Evolutionary conservation across 2,888 invertebrate genomes (phyloP).

Genomic region (Caenorhabditis doughertyi): DNA sequence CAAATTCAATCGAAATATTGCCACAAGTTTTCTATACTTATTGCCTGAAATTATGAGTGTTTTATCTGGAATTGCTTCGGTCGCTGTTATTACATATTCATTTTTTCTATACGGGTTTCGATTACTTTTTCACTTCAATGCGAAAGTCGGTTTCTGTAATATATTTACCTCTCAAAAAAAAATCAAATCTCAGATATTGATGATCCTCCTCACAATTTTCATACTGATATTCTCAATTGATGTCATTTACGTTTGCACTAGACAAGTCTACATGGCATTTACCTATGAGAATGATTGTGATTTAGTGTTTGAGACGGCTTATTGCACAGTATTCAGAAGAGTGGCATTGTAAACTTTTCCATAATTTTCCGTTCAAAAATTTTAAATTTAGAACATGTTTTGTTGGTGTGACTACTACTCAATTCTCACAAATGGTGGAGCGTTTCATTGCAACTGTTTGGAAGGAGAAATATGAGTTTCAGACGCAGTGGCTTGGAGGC

Average conservation of each 20-base stretch:
- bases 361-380: too few relatives aligned
- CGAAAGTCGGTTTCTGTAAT: constrained; percentile 49
- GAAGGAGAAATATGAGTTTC: constrained; percentile 54
- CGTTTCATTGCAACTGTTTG: constrained; percentile 44
- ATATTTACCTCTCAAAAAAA: too few relatives aligned
- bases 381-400: constrained; percentile 53
- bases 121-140: constrained; percentile 56
- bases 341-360: constrained; percentile 42
- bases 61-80: constrained; percentile 46
- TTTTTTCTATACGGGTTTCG: constrained; percentile 54
- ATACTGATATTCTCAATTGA: constrained; percentile 56
- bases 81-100: constrained; percentile 41
- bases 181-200: constrained; percentile 33
- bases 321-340: constrained; percentile 48
- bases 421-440: constrained; percentile 59
- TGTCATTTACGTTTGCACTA: constrained; percentile 28
- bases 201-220: constrained; percentile 55
- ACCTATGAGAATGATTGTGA: constrained; percentile 55
- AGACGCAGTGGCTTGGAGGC: constrained; percentile 55
- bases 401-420: constrained; percentile 55
- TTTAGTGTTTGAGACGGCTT: constrained; percentile 34
- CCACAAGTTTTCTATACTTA: constrained; percentile 50
- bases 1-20: constrained; percentile 44
- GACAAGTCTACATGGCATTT: constrained; percentile 43
- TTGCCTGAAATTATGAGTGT: constrained; percentile 48